Base-by-base conservation (phyloP, 2,888 invertebrate species). In the Dione vanillae region DNA sequence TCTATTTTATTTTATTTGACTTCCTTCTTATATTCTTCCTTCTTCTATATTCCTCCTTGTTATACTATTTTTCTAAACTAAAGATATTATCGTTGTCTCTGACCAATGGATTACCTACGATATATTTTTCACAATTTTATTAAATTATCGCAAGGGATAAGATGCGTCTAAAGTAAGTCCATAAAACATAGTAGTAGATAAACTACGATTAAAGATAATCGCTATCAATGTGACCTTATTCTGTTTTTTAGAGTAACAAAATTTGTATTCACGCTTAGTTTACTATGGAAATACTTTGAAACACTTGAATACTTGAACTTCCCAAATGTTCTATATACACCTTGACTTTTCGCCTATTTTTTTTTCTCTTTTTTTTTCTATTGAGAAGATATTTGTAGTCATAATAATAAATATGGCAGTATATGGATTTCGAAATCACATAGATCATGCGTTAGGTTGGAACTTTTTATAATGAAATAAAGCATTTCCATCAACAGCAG, bases 211-310 rank as follows among this genome's bases (percentile, higher is more conserved):
- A 11, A 37, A 64, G 49, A 64, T 49, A 40, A 49, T 64, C 35
- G 19, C 19, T 64, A 64, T 64, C 64, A 37, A 37, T 40, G 37
- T 64, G 49, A 64, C 64, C 64, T 64, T 37, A 49, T 64, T 64
- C 16, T 35, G 47, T 8, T 47, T 45, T n/a, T 35, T 49, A 37
- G 37, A 49, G 10, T 58, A 1, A 41, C 59, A 8, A 59, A 40
- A 43, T 19, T 16, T 11, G 16, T 27, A 10, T 35, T 16, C 14
- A 8, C 14, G 45, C 16, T 35, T 0, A 14, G 14, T n/a, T 35
- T 35, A 9, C 35, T 52, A 52, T 14, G 16, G 49, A 49, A 49
- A 11, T 19, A 19, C 10, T 12, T 19, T 10, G 19, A 49, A 49
- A 49, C 19, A 27, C 27, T n/a, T n/a, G 27, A 27, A 27, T 3